phyloP scores from a whole-genome alignment of 2,113 vertebrate species.

The Andinoacara biseriatus region DNA sequence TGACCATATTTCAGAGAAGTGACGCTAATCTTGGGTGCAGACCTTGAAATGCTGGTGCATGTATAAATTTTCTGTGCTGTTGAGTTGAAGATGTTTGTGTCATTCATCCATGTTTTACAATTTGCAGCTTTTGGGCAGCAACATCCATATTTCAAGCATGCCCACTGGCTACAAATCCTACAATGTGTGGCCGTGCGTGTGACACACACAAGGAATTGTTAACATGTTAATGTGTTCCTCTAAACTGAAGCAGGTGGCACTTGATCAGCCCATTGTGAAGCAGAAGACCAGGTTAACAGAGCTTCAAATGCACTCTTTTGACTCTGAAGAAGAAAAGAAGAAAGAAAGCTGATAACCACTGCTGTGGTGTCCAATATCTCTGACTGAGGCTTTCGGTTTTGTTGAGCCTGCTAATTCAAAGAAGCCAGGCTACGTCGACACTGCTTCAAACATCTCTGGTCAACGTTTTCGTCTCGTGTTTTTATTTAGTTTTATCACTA shows the following conservation, averaged over 20 bases:
- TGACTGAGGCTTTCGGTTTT: not conserved
- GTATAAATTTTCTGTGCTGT: not conserved
- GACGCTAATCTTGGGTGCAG: not conserved
- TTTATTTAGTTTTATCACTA: not conserved
- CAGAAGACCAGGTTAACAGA: not conserved
- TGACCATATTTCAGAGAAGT: not conserved
- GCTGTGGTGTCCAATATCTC: not conserved
- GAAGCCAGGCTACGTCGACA: not conserved
- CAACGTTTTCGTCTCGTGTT: not conserved
- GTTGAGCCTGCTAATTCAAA: not conserved
- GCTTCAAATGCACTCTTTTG: not conserved
- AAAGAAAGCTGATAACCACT: not conserved
- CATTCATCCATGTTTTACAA: accelerated
- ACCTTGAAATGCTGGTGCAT: not conserved
- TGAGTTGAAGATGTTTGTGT: not conserved
- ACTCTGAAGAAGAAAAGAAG: not conserved
- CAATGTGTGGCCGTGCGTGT: too few relatives aligned
- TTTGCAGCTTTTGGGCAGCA: not conserved
- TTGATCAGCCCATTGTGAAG: not conserved
- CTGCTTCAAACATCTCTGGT: not conserved
- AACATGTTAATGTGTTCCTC: not conserved
- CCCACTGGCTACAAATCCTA: not conserved
- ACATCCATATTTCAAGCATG: not conserved
- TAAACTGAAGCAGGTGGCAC: not conserved
- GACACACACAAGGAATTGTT: not conserved